Percentiles rank a stretch among this genome's conserved stretches.
phyloP scores from a whole-genome alignment of 2,113 vertebrate genomes.

The Psephotus haematonotus region DNA sequence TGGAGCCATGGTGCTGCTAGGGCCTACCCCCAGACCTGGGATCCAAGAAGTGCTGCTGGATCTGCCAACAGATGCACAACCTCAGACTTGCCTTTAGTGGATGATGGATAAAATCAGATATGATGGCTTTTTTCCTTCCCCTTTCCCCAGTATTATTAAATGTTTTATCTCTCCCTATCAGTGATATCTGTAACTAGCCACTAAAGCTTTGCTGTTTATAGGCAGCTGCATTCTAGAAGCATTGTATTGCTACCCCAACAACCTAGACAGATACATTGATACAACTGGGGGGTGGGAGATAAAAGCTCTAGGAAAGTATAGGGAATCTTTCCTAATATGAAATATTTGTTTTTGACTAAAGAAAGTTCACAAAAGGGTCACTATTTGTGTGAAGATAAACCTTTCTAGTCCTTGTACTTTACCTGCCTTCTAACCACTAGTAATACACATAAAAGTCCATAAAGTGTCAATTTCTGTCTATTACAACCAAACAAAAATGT shows the following conservation, averaged over 20 bases:
- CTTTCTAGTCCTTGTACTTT: neutral
- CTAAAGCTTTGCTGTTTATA: neutral
- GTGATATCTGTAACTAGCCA: neutral
- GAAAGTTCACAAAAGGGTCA: neutral
- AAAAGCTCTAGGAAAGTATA: neutral
- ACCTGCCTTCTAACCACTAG: neutral
- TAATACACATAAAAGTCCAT: neutral
- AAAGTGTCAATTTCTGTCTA: constrained; percentile 8
- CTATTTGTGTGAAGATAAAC: neutral
- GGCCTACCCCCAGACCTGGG: neutral
- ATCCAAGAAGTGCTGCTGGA: neutral
- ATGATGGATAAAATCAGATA: neutral
- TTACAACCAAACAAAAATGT: neutral
- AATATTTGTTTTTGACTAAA: neutral
- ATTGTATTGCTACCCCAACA: neutral
- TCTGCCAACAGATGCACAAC: neutral
- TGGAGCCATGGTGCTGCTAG: neutral
- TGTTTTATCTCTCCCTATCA: neutral
- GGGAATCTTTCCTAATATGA: neutral
- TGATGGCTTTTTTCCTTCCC: neutral
- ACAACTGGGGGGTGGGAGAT: neutral
- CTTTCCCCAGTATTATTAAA: neutral
- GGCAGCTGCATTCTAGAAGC: neutral
- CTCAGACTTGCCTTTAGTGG: neutral
- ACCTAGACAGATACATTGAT: neutral